Evolutionary conservation across 1,140 invertebrate genomes (phyloP), one percentile per base, ranked within the genome.

Genomic region (Lordiphosa collinella): DNA sequence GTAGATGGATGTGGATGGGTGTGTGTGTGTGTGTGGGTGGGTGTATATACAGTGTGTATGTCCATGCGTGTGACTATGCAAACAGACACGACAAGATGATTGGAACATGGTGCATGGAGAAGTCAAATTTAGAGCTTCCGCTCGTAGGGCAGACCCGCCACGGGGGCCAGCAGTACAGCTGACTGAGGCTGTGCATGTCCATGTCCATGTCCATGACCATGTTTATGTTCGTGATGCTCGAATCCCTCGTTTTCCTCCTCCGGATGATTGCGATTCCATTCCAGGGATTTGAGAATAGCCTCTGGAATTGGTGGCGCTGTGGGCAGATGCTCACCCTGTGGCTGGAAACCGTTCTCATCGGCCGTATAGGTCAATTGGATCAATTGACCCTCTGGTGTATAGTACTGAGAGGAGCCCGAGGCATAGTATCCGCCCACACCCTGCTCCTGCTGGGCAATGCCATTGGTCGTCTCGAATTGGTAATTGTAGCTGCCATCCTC

Each of bases 381-480:
- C 1, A 86, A 89, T 67, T 88, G 86, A 1, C 90, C 90, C 60
- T 90, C 90, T 3, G 86, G 86, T 8, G 65, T 62, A 36, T 76
- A 72, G 11, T 80, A 88, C 36, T 80, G 65, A 0, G 75, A 87
- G 11, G 78, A 84, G 34, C 87, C 87, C 16, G 61, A 75, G 29
- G 87, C 85, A 36, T 84, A 80, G 25, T 87, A 84, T 7, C 87
- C 87, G 8, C 87, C 87, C 8, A 74, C 71, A 22, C 92, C 92
- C 61, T 89, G 87, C 58, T 92, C 92, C 70, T 92, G 90, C 12
- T 90, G 92, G 32, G 90, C 87, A 61, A 93, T 92, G 6, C 92
- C 92, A 73, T 93, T 92, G 29, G 89, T 91, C 29, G 92, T 92
- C 64, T 91, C 87, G 72, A 93, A 94, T 46, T 80, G 76, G 40